Evolutionary conservation across 1,140 invertebrate genomes (phyloP).

Genomic region (Carposina sasakii): DNA sequence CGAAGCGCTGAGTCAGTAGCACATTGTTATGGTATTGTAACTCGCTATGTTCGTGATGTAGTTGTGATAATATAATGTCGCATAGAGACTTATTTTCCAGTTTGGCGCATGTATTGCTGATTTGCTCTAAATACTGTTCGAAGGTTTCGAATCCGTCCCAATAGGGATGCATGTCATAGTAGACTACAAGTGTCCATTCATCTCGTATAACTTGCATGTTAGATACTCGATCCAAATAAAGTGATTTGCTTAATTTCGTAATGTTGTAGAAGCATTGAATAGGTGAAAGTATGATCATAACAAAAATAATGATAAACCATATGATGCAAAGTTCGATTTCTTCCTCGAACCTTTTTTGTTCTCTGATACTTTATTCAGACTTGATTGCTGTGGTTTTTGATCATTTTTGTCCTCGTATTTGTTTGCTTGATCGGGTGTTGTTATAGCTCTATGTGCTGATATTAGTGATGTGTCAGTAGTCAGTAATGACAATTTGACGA

Average conservation of each 20-base stretch:
- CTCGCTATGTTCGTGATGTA: conserved; percentile 19
- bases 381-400: background rate
- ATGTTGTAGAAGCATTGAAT: background rate
- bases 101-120: background rate
- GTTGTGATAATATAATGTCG: conserved; percentile 11
- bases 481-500: conserved; percentile 8
- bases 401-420: background rate
- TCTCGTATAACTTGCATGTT: conserved; percentile 22
- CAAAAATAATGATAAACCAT: background rate
- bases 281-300: background rate
- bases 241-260: background rate
- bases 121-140: conserved; percentile 6
- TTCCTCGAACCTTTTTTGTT: too few species aligned
- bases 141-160: conserved; percentile 12
- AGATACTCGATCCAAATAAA: conserved; percentile 19
- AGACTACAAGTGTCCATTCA: conserved; percentile 26
- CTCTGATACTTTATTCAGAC: too few species aligned
- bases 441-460: too few species aligned
- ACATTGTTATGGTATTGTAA: conserved; percentile 19
- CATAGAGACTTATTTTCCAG: conserved; percentile 2
- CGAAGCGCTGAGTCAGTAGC: conserved; percentile 9
- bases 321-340: background rate
- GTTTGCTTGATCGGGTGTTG: background rate
- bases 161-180: conserved; percentile 24
- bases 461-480: too few species aligned